Evolutionary conservation across 1,140 invertebrate genomes (phyloP).

Genomic region (Diabrotica undecimpunctata): DNA sequence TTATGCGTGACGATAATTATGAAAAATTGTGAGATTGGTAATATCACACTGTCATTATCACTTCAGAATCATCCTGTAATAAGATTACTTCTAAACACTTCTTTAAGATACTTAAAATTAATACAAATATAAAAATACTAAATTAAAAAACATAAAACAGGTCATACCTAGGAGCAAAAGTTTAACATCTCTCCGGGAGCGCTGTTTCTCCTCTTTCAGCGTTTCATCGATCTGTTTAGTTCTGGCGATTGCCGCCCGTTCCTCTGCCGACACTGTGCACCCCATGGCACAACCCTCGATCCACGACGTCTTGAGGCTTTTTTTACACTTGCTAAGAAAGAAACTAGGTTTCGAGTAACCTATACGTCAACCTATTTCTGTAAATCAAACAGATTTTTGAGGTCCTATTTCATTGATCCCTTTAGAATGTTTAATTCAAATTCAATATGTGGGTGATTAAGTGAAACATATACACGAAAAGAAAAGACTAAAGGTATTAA

Average conservation of each 20-base stretch:
- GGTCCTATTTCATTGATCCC: no score
- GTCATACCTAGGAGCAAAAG: conserved; percentile 88
- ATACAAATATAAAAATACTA: background rate
- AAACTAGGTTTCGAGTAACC: no score
- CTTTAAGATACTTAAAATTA: no score
- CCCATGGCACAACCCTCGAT: conserved; percentile 67
- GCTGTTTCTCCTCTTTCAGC: conserved; percentile 96
- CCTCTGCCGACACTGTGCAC: conserved; percentile 97
- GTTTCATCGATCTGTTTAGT: conserved; percentile 97
- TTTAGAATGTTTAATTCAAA: no score
- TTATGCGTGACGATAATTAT: no score
- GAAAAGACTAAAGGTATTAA: no score
- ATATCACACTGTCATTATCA: no score
- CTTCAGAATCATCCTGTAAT: no score
- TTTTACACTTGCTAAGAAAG: conserved; percentile 13
- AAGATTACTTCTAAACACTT: no score
- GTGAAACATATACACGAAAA: no score
- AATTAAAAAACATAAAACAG: background rate
- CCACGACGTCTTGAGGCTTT: conserved; percentile 39
- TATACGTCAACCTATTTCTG: background rate
- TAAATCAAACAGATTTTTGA: background rate
- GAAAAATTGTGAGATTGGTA: no score
- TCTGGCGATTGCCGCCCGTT: conserved; percentile 91
- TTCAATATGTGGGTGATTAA: no score
- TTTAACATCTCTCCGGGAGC: conserved; percentile 98